Conservation (phyloP, 2,888 invertebrate species). For the Nomada lathburiana region DNA sequence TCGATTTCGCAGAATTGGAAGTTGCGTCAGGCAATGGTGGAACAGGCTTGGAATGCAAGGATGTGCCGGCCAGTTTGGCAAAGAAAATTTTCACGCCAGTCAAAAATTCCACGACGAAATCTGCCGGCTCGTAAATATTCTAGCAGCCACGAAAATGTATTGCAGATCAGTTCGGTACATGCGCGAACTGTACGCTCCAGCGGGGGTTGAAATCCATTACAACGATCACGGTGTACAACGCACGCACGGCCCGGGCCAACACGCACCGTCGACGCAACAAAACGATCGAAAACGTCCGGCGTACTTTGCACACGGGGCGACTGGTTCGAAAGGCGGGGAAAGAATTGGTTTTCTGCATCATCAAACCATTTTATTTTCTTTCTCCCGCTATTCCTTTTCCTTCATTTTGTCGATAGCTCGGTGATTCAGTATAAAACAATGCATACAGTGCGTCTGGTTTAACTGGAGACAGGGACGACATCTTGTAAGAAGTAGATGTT, state of each 20-base stretch:
- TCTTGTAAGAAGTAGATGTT: no score
- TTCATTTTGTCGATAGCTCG: neutral
- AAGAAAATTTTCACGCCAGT: slow-evolving; percentile 57
- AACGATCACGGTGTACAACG: slow-evolving; percentile 20
- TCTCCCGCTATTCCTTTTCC: neutral
- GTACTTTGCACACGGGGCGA: slow-evolving; percentile 18
- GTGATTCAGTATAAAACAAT: no score
- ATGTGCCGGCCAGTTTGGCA: neutral
- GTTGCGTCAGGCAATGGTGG: neutral
- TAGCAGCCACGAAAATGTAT: slow-evolving; percentile 60
- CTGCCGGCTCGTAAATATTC: slow-evolving; percentile 64
- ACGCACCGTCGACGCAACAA: slow-evolving; percentile 36
- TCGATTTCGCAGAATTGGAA: slow-evolving; percentile 27
- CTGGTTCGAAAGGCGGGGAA: neutral
- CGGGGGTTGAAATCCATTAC: slow-evolving; percentile 42
- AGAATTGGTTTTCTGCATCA: no score
- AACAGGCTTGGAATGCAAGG: neutral
- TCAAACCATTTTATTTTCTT: neutral
- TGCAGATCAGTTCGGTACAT: slow-evolving; percentile 64
- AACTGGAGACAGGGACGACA: no score
- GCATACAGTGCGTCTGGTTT: no score
- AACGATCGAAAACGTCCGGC: slow-evolving; percentile 34
- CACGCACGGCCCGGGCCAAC: slow-evolving; percentile 18
- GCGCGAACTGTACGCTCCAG: slow-evolving; percentile 31
- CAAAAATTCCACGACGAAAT: slow-evolving; percentile 61